Evolutionary conservation across 35 echinoderm and acorn worm species (phyloP), one percentile per base, ranked within the genome.

Genomic region (Lytechinus variegatus): DNA sequence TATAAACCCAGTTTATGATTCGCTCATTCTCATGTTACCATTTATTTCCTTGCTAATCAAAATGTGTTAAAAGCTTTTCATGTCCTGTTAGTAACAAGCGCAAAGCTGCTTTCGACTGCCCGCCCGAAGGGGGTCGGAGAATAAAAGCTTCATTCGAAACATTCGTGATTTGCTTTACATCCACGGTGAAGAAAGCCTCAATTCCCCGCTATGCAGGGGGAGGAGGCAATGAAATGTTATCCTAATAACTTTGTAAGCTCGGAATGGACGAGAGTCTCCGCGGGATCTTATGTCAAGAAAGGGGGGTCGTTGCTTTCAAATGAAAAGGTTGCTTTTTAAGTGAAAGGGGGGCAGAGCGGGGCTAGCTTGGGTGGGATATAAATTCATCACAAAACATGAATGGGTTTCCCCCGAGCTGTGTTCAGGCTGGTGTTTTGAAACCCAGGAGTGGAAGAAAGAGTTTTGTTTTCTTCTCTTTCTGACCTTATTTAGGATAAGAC

Each of bases 151-250:
- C 5, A 79, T 79, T 79, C 24, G 66, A 79, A 79, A 79, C 66
- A 79, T 79, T 79, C 66, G n/a, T 79, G 66, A 6, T 79, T 79
- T 79, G 16, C 66, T 79, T 79, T 24, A 79, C 19, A 79, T 79
- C 66, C 66, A 79, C 5, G 19, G 6, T 79, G 19, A 16, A 79
- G 66, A 79, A 79, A 79, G 66, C 66, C 21, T 44, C 66, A 24
- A 79, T 79, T 79, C 19, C 16, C 16, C 7, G 9, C 56, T 79
- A 79, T 16, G 66, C 6, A 24, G 8, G 19, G 24, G 66, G 66
- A 19, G 66, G 66, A 79, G 66, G 66, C 66, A 79, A n/a, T 79
- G 66, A 79, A 79, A 79, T 79, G 66, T 79, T 79, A 79, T 79
- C 66, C 66, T 79, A 79, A 79, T 79, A 79, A 79, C 66, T 79